Evolutionary conservation across 2,113 vertebrate species (phyloP).

Genomic region (Myotis lucifugus): DNA sequence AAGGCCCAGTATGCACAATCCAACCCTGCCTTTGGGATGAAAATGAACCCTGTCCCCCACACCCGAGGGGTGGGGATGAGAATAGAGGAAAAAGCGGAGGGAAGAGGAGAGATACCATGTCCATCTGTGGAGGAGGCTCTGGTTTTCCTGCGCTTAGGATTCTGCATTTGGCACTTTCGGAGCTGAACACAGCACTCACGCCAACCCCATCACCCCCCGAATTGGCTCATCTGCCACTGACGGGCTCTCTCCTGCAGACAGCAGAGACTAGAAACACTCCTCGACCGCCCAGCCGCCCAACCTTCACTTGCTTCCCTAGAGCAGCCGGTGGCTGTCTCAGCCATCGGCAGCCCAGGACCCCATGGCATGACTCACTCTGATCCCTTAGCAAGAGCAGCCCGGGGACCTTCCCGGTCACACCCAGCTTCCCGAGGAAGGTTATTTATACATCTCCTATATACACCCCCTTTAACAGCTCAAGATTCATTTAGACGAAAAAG

Average conservation of each 20-base stretch:
- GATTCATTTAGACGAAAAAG: background rate
- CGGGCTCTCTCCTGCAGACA: background rate
- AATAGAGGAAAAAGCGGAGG: too few relatives aligned
- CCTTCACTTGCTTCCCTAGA: background rate
- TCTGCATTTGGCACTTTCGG: background rate
- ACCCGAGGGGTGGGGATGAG: background rate
- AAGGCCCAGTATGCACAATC: background rate
- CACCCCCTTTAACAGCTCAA: background rate
- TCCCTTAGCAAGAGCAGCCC: background rate
- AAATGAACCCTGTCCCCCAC: background rate
- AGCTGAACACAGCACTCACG: background rate
- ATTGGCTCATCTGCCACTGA: background rate
- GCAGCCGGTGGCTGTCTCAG: background rate
- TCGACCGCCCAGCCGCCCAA: accelerated
- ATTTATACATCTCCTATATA: background rate
- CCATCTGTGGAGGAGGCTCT: background rate
- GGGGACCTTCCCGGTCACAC: background rate
- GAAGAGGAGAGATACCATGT: background rate
- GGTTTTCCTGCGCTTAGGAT: background rate
- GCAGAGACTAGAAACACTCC: background rate
- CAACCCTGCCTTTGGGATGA: background rate
- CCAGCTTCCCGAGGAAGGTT: background rate
- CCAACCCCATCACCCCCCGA: accelerated
- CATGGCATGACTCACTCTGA: background rate
- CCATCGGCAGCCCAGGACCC: background rate